phyloP scores from a whole-genome alignment of 2,888 invertebrate species.

The Aleiodes leptofemur region DNA sequence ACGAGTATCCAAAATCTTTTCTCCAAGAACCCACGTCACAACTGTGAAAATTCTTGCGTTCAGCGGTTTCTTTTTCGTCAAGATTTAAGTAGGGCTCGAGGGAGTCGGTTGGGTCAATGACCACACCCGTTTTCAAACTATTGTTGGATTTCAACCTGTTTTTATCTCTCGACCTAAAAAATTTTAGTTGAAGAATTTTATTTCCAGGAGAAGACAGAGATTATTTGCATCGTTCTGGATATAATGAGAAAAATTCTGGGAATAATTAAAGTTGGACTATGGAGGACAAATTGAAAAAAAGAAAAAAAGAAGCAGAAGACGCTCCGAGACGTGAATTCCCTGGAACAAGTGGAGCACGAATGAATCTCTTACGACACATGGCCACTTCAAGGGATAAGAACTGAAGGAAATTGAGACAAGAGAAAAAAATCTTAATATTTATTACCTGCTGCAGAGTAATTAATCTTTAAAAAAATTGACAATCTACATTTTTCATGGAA shows the following conservation, averaged over 20 bases:
- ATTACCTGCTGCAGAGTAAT: background rate
- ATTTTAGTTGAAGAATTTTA: conserved; percentile 4
- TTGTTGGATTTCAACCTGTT: conserved; percentile 30
- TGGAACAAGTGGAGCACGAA: conserved; percentile 56
- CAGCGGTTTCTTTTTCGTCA: conserved; percentile 20
- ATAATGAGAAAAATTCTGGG: background rate
- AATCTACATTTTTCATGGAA: too few relatives aligned
- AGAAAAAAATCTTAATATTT: conserved; percentile 11
- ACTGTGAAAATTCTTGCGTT: too few relatives aligned
- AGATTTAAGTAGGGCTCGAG: conserved; percentile 64
- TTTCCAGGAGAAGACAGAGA: background rate
- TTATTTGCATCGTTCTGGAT: background rate
- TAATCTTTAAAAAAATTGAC: too few relatives aligned
- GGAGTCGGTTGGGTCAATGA: conserved; percentile 63
- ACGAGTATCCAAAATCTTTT: too few relatives aligned
- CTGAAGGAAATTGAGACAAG: background rate
- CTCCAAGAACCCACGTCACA: too few relatives aligned
- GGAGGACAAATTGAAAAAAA: background rate
- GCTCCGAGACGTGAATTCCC: conserved; percentile 50
- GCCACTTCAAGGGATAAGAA: background rate
- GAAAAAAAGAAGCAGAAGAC: conserved; percentile 16
- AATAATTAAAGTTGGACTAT: conserved; percentile 7
- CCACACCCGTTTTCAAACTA: conserved; percentile 49
- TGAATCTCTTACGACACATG: conserved; percentile 27
- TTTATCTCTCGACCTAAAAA: conserved; percentile 17